Evolutionary conservation across 2,888 invertebrate species (phyloP).

Genomic region (Drosophila formosana): DNA sequence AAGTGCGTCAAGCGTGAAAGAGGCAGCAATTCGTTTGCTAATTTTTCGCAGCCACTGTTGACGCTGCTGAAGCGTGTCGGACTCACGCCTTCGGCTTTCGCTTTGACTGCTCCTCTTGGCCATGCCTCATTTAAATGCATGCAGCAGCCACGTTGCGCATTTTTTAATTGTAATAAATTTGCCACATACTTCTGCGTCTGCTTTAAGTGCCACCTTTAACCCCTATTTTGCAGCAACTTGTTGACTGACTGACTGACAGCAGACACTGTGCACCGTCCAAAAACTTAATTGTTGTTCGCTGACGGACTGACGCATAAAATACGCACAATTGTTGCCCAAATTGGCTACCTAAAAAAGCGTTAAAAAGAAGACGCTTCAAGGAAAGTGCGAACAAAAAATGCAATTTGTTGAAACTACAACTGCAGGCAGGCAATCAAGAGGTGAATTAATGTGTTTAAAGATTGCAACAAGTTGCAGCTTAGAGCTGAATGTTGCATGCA

Average conservation of each 20-base stretch:
- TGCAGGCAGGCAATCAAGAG: too few relatives aligned
- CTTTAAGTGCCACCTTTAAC: conserved; percentile 25
- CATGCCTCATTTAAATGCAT: conserved; percentile 70
- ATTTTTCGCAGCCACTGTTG: conserved; percentile 59
- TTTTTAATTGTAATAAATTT: conserved; percentile 77
- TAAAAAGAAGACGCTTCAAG: too few relatives aligned
- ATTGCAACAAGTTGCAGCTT: too few relatives aligned
- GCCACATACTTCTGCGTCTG: conserved; percentile 43
- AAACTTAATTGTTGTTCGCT: background rate
- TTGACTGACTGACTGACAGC: conserved; percentile 25
- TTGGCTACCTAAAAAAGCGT: too few relatives aligned
- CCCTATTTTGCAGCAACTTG: conserved; percentile 20
- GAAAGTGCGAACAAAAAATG: too few relatives aligned
- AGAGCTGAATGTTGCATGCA: too few relatives aligned
- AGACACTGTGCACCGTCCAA: conserved; percentile 5
- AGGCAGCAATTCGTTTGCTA: conserved; percentile 60
- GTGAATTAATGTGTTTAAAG: too few relatives aligned
- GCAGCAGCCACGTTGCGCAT: conserved; percentile 44
- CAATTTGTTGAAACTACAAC: too few relatives aligned
- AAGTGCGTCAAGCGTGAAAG: conserved; percentile 59
- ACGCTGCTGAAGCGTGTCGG: conserved; percentile 62
- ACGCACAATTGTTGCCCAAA: too few relatives aligned
- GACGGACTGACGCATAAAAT: too few relatives aligned
- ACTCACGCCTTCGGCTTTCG: conserved; percentile 16
- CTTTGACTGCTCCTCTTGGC: conserved; percentile 41